Evolutionary conservation across 2,113 vertebrate genomes (phyloP).

Genomic region (Bombycilla garrulus): DNA sequence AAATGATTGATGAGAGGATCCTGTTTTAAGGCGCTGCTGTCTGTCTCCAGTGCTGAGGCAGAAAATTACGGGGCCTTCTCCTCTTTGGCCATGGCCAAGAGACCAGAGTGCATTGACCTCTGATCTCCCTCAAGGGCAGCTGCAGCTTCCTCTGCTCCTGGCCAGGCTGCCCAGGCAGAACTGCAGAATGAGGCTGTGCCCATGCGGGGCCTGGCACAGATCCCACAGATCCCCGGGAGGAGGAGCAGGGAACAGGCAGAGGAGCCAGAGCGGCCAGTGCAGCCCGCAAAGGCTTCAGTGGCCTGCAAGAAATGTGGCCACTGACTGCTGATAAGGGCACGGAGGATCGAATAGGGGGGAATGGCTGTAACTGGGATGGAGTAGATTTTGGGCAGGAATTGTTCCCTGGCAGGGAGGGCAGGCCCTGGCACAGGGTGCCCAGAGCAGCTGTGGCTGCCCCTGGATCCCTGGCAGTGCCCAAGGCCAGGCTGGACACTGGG

Average conservation of each 20-base stretch:
- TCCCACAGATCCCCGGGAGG: no score
- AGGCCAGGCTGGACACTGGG: neutral
- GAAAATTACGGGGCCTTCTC: neutral
- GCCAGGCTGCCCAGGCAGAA: no score
- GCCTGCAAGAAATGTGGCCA: neutral
- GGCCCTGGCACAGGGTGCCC: neutral
- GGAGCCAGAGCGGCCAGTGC: neutral
- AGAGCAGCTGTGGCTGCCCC: neutral
- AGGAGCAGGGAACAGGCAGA: neutral
- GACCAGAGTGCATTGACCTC: neutral
- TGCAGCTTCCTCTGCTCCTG: no score
- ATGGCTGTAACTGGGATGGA: neutral
- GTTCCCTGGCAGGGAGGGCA: neutral
- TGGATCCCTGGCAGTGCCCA: neutral
- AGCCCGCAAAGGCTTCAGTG: no score
- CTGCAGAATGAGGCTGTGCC: no score
- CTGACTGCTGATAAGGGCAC: neutral
- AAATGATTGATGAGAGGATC: slow-evolving; percentile 64
- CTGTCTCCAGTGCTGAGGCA: slow-evolving; percentile 11
- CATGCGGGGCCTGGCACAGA: no score
- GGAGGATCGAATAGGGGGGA: neutral
- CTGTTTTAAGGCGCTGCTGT: slow-evolving; percentile 9
- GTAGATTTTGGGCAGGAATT: neutral
- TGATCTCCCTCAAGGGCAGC: neutral
- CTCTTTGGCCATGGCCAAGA: neutral